Conservation (phyloP, 1,140 invertebrate species). For the Heliothis virescens region DNA sequence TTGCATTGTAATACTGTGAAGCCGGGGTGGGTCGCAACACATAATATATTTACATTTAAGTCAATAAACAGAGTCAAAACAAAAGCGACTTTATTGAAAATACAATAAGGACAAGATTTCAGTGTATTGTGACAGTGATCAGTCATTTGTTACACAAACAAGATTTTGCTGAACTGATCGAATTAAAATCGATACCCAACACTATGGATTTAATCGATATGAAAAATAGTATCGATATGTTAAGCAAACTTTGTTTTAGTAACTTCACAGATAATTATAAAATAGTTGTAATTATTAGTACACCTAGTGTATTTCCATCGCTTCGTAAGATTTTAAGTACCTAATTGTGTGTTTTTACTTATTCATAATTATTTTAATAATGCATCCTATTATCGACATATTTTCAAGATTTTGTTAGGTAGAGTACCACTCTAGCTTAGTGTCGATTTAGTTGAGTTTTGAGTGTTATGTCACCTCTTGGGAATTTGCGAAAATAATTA, state of each 20-base stretch:
- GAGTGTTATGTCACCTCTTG: no score
- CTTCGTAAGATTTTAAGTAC: conserved; percentile 37
- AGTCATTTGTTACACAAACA: conserved; percentile 23
- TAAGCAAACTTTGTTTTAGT: not conserved
- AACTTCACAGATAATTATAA: not conserved
- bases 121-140: conserved; percentile 23
- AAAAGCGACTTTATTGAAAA: conserved; percentile 15
- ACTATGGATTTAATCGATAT: no score
- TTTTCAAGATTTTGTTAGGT: no score
- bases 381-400: no score
- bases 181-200: no score
- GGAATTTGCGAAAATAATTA: not conserved
- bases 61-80: conserved; percentile 28
- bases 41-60: not conserved
- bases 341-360: not conserved
- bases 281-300: conserved; percentile 43
- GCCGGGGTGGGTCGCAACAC: no score
- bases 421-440: no score
- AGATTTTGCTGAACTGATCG: not conserved
- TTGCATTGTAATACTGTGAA: no score
- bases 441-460: no score
- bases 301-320: conserved; percentile 20
- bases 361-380: not conserved
- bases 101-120: conserved; percentile 30
- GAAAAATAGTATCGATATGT: no score